Evolutionary conservation across 2,113 vertebrate species (phyloP), one percentile per base, ranked within the genome.

Genomic region (Elephantulus edwardii): DNA sequence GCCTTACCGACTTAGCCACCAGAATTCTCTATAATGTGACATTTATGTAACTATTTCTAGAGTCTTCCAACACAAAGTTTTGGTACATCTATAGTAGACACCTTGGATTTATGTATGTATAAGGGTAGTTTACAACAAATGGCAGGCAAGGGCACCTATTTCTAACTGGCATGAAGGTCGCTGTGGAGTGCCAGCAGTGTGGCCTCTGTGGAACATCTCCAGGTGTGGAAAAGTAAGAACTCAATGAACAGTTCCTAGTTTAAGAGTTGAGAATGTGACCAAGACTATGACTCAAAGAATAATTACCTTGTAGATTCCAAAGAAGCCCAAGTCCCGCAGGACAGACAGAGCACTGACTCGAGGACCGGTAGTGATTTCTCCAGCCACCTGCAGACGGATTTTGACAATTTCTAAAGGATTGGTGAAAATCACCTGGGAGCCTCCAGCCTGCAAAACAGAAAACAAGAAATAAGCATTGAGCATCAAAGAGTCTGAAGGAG

Each of bases 361-460:
- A 62, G 99, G 99, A 40, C 99, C 99, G 0, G 99, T 99, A 88
- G 99, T 99, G 96, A 99, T 99, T 96, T 99, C 98, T 97, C 98
- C 98, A 70, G 98, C 98, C 95, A 99, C 99, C 90, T 98, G 98
- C 95, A 99, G 96, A 77, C 98, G 98, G 96, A 99, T 98, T 97
- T 99, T 99, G 92, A 99, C 98, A 19, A 99, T 99, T 97, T 99
- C 99, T 97, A 99, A 96, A 40, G 99, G 99, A 95, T 99, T 99
- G 93, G 99, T 99, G 95, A 99, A 99, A 93, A 99, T 99, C 77
- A 99, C 99, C 96, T 99, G 99, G 94, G 99, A 99, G 70, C 97
- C 99, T 95, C 99, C 99, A 70, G 99, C 99, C 99, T 99, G 95
- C 64, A 97, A 92, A 72, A 58, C 70, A 81, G 81, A 71, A 56